A percentile compares a stretch with the other conserved stretches of the same genome.
These are phyloP conservation scores for Drosophila nasuta DNA, from an alignment of 1,140 invertebrate species.

Conservation along the genomic window DNA sequence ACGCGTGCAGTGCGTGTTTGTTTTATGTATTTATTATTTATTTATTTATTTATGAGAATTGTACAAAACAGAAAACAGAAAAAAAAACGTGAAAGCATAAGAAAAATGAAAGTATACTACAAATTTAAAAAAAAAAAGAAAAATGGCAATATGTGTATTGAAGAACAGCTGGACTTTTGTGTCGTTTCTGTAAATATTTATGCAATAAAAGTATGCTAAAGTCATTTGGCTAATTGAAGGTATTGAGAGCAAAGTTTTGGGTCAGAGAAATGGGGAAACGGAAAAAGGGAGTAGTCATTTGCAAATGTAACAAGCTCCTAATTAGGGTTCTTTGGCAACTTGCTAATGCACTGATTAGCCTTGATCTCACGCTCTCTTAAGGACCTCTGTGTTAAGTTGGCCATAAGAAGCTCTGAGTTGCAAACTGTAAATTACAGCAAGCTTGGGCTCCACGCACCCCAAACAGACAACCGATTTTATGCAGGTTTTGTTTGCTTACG, in stretches of 20 bases:
- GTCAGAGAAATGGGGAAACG: no score
- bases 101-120: conserved; percentile 27
- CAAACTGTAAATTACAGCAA: neutral
- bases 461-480: neutral
- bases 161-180: conserved; percentile 11
- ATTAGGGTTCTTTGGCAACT: conserved; percentile 52
- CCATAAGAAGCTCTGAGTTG: conserved; percentile 2
- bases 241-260: conserved; percentile 41
- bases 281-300: conserved; percentile 17
- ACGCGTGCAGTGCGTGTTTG: conserved; percentile 46
- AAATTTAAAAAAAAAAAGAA: conserved; percentile 7
- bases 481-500: neutral
- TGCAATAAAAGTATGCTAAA: conserved; percentile 68
- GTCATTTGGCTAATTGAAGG: conserved; percentile 62
- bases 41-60: conserved; percentile 65
- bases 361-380: conserved; percentile 3
- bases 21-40: conserved; percentile 70
- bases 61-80: conserved; percentile 57
- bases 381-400: neutral
- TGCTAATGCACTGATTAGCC: conserved; percentile 46
- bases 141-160: conserved; percentile 40
- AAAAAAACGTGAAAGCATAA: conserved; percentile 31
- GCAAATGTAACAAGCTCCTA: conserved; percentile 40
- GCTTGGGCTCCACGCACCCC: neutral
- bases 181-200: conserved; percentile 67